Percentiles rank a stretch among this genome's conserved stretches.
Evolutionary conservation across 2,113 vertebrate genomes (phyloP).

Genomic region (Periophthalmus modestus): DNA sequence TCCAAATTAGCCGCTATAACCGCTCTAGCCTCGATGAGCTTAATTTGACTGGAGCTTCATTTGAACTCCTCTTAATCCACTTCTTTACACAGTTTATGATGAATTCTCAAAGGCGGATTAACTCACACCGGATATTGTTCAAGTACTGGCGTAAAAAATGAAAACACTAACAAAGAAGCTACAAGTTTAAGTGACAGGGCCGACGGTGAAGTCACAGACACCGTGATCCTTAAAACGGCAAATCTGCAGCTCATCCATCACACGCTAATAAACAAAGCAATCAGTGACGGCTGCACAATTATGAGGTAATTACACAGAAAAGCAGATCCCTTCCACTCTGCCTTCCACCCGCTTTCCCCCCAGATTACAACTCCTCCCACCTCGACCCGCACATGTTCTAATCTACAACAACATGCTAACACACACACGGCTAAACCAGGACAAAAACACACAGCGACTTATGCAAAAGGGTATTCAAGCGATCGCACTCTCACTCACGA

Average conservation of each 20-base stretch:
- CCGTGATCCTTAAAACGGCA: neutral
- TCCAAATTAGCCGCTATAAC: no score
- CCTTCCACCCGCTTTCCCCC: constrained; percentile 48
- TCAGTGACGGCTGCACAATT: constrained; percentile 67
- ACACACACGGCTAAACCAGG: constrained; percentile 25
- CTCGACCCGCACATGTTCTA: constrained; percentile 20
- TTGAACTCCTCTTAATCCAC: no score
- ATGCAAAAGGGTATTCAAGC: constrained; percentile 50
- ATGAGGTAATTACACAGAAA: constrained; percentile 72
- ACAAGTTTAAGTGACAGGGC: neutral
- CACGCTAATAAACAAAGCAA: constrained; percentile 69
- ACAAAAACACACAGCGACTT: constrained; percentile 36
- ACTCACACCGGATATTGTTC: no score
- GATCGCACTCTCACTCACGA: constrained; percentile 29
- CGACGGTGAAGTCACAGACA: neutral
- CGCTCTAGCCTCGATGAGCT: no score
- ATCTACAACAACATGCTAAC: constrained; percentile 17
- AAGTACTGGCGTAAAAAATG: no score
- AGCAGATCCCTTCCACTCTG: constrained; percentile 61
- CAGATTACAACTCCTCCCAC: constrained; percentile 41
- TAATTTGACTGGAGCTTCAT: no score
- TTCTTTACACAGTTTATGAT: no score
- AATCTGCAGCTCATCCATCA: constrained; percentile 49
- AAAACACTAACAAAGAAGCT: no score
- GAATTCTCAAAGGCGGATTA: no score